Percentiles rank a stretch among this genome's conserved stretches.
These are phyloP conservation scores for Drosophila ambigua DNA, from an alignment of 1,140 invertebrate genomes.

Conservation along the genomic window DNA sequence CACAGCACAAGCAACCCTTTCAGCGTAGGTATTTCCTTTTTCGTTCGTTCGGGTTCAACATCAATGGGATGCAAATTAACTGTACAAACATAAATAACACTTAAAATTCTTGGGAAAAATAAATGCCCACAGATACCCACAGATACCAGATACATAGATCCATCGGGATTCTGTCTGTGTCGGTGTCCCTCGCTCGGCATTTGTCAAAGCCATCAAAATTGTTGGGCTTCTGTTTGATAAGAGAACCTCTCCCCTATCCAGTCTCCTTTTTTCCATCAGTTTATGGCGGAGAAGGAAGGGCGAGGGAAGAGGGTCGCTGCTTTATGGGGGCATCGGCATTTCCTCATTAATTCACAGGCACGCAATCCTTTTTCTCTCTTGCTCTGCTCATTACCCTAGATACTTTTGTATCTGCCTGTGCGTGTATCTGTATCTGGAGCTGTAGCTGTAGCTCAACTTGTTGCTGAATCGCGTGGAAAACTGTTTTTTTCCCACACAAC, in stretches of 20 bases:
- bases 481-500: conserved; percentile 29
- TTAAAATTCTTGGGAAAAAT: conserved; percentile 72
- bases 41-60: conserved; percentile 51
- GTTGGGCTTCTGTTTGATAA: conserved; percentile 69
- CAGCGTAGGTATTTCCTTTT: conserved; percentile 18
- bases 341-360: conserved; percentile 75
- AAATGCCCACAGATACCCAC: background rate
- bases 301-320: background rate
- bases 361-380: conserved; percentile 23
- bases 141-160: conserved; percentile 1
- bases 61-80: conserved; percentile 82
- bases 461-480: conserved; percentile 30
- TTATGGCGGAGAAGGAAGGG: conserved; percentile 15
- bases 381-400: conserved; percentile 67
- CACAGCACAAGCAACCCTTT: conserved; percentile 37
- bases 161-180: no score
- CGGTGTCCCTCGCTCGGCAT: conserved; percentile 32
- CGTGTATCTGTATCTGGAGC: conserved; percentile 12
- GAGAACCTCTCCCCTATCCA: background rate
- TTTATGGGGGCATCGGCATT: conserved; percentile 9
- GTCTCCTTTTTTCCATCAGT: conserved; percentile 43
- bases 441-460: conserved; percentile 48
- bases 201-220: conserved; percentile 81
- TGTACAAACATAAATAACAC: conserved; percentile 82
- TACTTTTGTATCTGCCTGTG: conserved; percentile 51